phyloP scores from a whole-genome alignment of 2,113 vertebrate species.

The Grallaria varia region DNA sequence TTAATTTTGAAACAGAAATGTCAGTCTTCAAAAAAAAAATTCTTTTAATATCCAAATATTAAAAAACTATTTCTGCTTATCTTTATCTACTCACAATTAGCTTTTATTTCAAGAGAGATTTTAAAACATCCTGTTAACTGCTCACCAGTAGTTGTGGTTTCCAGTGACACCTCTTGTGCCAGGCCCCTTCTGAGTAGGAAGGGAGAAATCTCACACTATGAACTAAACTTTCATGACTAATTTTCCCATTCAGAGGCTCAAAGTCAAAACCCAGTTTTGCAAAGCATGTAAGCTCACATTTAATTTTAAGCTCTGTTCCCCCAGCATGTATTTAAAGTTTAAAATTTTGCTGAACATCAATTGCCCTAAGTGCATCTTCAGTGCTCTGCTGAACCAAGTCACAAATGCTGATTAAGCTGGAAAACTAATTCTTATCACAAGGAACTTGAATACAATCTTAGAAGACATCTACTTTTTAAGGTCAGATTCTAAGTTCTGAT shows the following conservation, averaged over 20 bases:
- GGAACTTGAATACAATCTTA: not conserved
- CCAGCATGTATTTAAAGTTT: not conserved
- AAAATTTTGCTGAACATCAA: not conserved
- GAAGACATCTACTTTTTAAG: conserved; percentile 9
- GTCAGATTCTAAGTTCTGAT: conserved; percentile 17
- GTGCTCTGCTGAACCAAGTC: not conserved
- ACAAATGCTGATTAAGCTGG: not conserved
- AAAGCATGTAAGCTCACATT: not conserved
- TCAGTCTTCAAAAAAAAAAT: not conserved
- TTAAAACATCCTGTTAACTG: not conserved
- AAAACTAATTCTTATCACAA: conserved; percentile 3
- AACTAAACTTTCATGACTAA: not conserved
- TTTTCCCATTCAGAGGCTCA: not conserved
- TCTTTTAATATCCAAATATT: not conserved
- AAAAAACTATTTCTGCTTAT: not conserved
- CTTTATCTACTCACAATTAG: not conserved
- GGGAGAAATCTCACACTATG: not conserved
- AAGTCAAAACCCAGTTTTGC: not conserved
- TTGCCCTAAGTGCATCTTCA: not conserved
- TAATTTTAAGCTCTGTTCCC: not conserved
- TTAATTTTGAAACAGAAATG: conserved; percentile 2
- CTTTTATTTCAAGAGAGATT: not conserved
- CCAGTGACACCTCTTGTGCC: not conserved
- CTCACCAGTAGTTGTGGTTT: not conserved
- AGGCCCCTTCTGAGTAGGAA: not conserved